These are phyloP conservation scores for Chalcosyrphus nemorum DNA, from an alignment of 2,888 invertebrate species.

Conservation along the genomic window DNA sequence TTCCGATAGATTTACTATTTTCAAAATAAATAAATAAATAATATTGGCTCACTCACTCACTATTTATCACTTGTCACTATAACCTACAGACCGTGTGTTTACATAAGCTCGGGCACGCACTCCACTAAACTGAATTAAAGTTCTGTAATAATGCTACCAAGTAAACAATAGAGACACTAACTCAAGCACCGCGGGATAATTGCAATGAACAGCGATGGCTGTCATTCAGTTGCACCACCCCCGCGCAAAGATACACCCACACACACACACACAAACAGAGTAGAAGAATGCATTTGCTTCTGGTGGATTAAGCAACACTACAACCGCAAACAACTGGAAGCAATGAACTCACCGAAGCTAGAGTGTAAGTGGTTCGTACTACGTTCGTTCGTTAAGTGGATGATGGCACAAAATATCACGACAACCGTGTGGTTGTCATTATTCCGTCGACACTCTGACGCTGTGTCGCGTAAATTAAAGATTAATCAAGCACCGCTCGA, in stretches of 20 bases:
- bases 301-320: conserved; percentile 8
- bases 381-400: conserved; percentile 62
- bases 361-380: conserved; percentile 49
- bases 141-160: conserved; percentile 22
- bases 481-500: conserved; percentile 20
- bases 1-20: no score
- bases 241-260: conserved; percentile 20
- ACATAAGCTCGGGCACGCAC: conserved; percentile 46
- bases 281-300: background rate
- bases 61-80: no score
- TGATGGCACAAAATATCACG: conserved; percentile 64
- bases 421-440: background rate
- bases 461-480: background rate
- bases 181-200: conserved; percentile 19
- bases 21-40: no score
- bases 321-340: no score
- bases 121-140: conserved; percentile 54
- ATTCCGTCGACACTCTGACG: background rate
- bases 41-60: no score
- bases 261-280: no score
- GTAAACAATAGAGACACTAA: conserved; percentile 49
- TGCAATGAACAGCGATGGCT: conserved; percentile 16
- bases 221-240: conserved; percentile 25
- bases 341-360: conserved; percentile 55
- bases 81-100: background rate